phyloP scores from a whole-genome alignment of 2,113 vertebrate genomes.

The Nicator chloris region DNA sequence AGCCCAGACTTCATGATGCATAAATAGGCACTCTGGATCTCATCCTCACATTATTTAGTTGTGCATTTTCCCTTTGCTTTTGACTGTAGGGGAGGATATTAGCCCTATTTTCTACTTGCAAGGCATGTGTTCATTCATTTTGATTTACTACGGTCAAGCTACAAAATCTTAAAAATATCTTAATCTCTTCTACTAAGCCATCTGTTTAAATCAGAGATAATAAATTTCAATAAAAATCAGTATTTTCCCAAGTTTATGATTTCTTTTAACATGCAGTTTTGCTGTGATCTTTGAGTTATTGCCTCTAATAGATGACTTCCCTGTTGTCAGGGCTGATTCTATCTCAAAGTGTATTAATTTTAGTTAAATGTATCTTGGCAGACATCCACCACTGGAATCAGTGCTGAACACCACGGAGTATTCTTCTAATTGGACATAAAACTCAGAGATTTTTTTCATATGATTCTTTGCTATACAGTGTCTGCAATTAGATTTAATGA shows the following conservation, averaged over 20 bases:
- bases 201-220: conserved; percentile 22
- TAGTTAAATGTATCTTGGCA: conserved; percentile 48
- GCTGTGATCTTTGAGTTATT: conserved; percentile 48
- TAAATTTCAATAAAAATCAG: conserved; percentile 14
- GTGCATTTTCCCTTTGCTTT: neutral
- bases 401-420: neutral
- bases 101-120: neutral
- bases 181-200: neutral
- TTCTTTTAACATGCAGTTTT: conserved; percentile 47
- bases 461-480: neutral
- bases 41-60: neutral
- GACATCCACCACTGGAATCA: conserved; percentile 15
- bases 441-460: neutral
- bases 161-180: neutral
- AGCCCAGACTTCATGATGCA: neutral
- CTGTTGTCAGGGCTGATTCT: conserved; percentile 35
- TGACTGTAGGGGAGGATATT: neutral
- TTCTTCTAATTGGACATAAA: conserved; percentile 40
- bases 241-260: conserved; percentile 1
- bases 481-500: conserved; percentile 13
- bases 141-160: neutral
- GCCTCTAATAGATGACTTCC: conserved; percentile 31
- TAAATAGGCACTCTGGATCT: neutral
- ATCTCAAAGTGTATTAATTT: conserved; percentile 27
- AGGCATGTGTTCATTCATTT: neutral